Conservation (phyloP, 2,888 invertebrate genomes). For the Nemapogon koenigi region DNA sequence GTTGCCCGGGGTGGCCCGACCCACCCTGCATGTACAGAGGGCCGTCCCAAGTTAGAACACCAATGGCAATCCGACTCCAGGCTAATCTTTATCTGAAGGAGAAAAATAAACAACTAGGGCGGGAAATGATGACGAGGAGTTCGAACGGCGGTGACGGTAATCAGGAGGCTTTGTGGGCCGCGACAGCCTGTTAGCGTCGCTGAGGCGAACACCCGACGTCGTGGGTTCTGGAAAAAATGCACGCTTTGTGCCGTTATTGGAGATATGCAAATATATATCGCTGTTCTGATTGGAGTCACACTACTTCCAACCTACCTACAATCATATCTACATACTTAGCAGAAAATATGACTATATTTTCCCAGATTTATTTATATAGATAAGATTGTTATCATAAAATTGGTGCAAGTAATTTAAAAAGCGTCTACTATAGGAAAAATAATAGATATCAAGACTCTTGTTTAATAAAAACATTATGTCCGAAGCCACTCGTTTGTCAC, state of each 20-base stretch:
- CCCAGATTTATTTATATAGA: no score
- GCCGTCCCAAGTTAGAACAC: conserved; percentile 36
- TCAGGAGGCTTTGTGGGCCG: conserved; percentile 55
- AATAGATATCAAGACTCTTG: no score
- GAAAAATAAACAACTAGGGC: conserved; percentile 58
- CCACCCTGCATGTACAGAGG: conserved; percentile 21
- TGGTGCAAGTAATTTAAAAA: no score
- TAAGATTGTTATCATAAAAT: no score
- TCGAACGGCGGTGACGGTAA: conserved; percentile 45
- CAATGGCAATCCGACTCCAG: conserved; percentile 47
- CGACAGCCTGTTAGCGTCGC: conserved; percentile 44
- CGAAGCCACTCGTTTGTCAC: conserved; percentile 32
- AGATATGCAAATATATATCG: neutral
- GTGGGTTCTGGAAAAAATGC: conserved; percentile 52
- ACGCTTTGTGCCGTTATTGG: conserved; percentile 15
- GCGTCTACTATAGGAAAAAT: no score
- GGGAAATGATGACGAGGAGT: conserved; percentile 56
- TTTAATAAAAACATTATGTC: no score
- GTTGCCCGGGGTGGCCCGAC: conserved; percentile 18
- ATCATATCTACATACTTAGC: no score
- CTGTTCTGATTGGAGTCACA: neutral
- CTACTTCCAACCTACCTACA: no score
- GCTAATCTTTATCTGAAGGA: conserved; percentile 59
- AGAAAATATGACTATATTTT: no score
- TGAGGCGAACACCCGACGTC: conserved; percentile 29